phyloP scores from a whole-genome alignment of 2,797 vertebrate species.

The Eremophila alpestris region DNA sequence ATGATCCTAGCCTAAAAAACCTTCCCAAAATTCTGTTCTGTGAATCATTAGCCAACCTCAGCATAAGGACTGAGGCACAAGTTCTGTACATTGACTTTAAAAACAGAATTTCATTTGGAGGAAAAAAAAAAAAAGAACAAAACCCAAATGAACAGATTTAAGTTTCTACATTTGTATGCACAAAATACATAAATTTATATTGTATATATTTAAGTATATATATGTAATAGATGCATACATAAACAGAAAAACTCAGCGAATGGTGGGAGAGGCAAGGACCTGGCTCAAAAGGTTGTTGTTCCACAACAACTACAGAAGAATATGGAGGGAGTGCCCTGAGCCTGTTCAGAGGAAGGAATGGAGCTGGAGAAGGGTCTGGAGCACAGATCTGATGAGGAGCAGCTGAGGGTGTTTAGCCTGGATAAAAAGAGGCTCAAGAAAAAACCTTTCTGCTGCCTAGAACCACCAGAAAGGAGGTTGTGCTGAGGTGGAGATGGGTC shows the following conservation, averaged over 20 bases:
- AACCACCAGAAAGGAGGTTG: not conserved
- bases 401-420: not conserved
- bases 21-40: not conserved
- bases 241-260: not conserved
- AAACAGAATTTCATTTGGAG: not conserved
- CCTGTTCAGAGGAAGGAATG: not conserved
- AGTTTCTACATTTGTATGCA: not conserved
- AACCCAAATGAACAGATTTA: fast-evolving
- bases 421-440: not conserved
- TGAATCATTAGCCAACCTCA: fast-evolving
- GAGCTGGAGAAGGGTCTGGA: not conserved
- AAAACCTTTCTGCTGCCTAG: not conserved
- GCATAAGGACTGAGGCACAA: not conserved
- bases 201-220: too few species aligned
- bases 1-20: not conserved
- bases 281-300: not conserved
- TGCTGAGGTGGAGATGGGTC: not conserved
- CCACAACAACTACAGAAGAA: not conserved
- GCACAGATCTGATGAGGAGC: not conserved
- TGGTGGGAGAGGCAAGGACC: not conserved
- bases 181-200: not conserved
- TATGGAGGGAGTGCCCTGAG: not conserved
- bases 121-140: not conserved
- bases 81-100: not conserved
- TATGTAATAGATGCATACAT: not conserved